These are phyloP conservation scores for Ceratina japonica DNA, from an alignment of 1,140 invertebrate species.

Conservation along the genomic window DNA sequence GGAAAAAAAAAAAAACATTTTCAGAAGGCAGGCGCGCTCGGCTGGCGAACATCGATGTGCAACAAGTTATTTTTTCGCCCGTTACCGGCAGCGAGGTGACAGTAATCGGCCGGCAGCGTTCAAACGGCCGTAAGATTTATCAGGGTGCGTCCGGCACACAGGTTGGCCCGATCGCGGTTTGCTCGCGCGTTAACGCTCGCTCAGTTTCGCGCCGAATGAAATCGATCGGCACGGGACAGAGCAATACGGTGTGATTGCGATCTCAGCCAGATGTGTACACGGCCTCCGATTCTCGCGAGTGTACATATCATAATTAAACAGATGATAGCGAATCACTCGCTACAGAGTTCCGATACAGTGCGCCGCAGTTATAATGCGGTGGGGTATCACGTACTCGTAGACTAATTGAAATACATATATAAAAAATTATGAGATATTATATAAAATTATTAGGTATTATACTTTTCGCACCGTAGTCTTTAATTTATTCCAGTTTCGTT, in stretches of 20 bases:
- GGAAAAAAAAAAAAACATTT: slow-evolving; percentile 28
- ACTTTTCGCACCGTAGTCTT: too few species aligned
- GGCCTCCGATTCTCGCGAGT: slow-evolving; percentile 26
- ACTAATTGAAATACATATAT: too few species aligned
- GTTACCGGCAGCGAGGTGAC: slow-evolving; percentile 21
- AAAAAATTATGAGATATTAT: too few species aligned
- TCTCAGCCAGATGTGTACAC: slow-evolving; percentile 14
- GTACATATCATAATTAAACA: slow-evolving; percentile 65
- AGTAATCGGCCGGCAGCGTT: slow-evolving; percentile 28
- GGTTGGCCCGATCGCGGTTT: slow-evolving; percentile 5
- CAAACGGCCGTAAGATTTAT: slow-evolving; percentile 55
- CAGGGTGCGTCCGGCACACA: background rate
- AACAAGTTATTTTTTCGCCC: slow-evolving; percentile 57
- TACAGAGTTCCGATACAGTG: slow-evolving; percentile 6
- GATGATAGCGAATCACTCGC: slow-evolving; percentile 37
- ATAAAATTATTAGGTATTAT: too few species aligned
- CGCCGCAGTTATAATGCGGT: background rate
- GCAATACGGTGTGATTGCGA: slow-evolving; percentile 53
- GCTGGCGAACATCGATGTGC: slow-evolving; percentile 6
- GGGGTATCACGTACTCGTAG: too few species aligned
- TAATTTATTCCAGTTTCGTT: background rate
- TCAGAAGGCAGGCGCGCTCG: slow-evolving; percentile 5
- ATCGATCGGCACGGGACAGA: slow-evolving; percentile 41
- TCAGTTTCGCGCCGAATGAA: slow-evolving; percentile 34
- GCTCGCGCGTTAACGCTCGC: slow-evolving; percentile 32